Conservation (phyloP, 2,113 vertebrate genomes). For the Eulacestoma nigropectus region DNA sequence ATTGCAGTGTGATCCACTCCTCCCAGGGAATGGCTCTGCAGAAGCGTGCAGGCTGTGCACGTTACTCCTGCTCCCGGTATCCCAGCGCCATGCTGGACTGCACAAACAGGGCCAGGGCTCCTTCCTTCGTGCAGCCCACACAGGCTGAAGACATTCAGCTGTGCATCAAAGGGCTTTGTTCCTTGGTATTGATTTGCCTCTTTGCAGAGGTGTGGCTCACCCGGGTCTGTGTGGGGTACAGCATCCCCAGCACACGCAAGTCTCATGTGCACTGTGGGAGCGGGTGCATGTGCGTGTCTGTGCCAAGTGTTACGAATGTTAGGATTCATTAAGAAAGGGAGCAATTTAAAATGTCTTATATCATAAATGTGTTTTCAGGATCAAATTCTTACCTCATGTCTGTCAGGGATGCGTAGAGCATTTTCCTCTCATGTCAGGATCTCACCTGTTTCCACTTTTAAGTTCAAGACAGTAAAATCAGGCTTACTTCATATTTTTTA, state of each 20-base stretch:
- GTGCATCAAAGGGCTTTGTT: neutral
- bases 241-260: neutral
- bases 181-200: neutral
- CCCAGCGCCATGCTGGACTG: accelerated
- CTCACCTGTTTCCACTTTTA: neutral
- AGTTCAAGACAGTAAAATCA: neutral
- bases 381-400: neutral
- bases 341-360: neutral
- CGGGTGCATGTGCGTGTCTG: accelerated
- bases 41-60: accelerated
- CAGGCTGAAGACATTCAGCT: neutral
- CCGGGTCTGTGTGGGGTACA: neutral
- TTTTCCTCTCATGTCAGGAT: neutral
- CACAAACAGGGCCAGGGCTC: neutral
- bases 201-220: neutral
- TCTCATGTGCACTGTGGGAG: neutral
- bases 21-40: neutral
- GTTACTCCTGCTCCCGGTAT: accelerated
- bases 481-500: neutral
- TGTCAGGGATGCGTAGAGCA: neutral
- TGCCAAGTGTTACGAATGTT: neutral
- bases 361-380: neutral
- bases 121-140: neutral
- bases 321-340: neutral
- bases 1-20: neutral